Conservation (phyloP, 1,140 invertebrate species). For the Vanessa tameamea region DNA sequence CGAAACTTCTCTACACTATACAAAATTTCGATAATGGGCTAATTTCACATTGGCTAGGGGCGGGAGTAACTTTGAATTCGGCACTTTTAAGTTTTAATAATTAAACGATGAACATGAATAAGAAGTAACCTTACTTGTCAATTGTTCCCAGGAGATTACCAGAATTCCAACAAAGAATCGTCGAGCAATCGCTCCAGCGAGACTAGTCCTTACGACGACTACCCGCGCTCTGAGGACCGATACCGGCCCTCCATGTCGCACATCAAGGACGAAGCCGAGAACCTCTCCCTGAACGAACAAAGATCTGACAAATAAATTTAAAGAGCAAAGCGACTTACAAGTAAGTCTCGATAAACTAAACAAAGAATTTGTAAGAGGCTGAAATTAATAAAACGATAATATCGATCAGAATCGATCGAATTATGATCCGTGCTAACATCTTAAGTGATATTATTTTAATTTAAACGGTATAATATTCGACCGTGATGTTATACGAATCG, state of each 20-base stretch:
- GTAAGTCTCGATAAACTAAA: constrained; percentile 16
- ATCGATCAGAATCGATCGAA: constrained; percentile 16
- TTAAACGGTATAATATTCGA: background rate
- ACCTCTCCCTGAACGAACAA: constrained; percentile 78
- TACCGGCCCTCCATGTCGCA: constrained; percentile 69
- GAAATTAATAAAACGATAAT: constrained; percentile 4
- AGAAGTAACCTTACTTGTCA: background rate
- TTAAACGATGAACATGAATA: no score
- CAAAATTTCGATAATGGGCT: no score
- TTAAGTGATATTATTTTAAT: constrained; percentile 3
- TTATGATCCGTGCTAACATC: constrained; percentile 14
- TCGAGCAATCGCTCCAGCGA: constrained; percentile 72
- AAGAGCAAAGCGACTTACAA: constrained; percentile 25
- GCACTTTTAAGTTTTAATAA: no score
- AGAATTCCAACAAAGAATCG: constrained; percentile 66
- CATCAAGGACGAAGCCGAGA: constrained; percentile 77
- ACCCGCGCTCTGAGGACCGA: constrained; percentile 63
- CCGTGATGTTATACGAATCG: background rate
- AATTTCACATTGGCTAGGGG: no score
- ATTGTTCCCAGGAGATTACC: constrained; percentile 56
- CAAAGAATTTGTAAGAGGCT: constrained; percentile 27
- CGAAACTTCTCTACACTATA: no score
- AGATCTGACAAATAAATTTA: constrained; percentile 70
- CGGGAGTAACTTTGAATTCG: no score
- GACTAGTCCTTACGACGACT: constrained; percentile 71